Evolutionary conservation across 30 jellyfish, hydroid and myxozoan genomes (phyloP).

Genomic region (Chrysaora quinquecirrha): DNA sequence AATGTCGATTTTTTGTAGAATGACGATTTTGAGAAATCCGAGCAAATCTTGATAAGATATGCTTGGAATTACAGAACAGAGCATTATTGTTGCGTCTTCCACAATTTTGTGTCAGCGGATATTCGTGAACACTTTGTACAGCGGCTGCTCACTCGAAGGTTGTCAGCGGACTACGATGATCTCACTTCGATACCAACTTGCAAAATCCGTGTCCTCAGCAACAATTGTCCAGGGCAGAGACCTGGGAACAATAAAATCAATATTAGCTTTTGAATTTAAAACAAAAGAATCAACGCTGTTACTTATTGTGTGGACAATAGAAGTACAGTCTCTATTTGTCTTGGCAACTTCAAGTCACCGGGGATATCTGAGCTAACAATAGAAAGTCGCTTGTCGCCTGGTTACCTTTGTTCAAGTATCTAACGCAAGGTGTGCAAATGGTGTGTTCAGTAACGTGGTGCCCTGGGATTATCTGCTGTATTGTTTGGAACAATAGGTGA

Average conservation of each 20-base stretch:
- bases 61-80: conserved; percentile 68
- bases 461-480: conserved; percentile 55
- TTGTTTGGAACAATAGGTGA: conserved; percentile 41
- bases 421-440: conserved; percentile 68
- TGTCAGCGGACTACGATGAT: conserved; percentile 27
- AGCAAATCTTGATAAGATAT: conserved; percentile 44
- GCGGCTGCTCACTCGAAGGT: conserved; percentile 41
- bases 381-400: conserved; percentile 4
- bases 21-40: conserved; percentile 36
- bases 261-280: neutral
- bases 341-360: neutral
- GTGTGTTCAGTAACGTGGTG: conserved; percentile 62
- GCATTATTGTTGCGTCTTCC: conserved; percentile 70
- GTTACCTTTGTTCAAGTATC: conserved; percentile 47
- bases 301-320: neutral
- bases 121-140: conserved; percentile 48
- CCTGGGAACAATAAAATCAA: conserved; percentile 15
- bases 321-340: neutral
- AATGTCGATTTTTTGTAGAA: conserved; percentile 38
- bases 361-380: neutral
- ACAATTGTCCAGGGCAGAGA: conserved; percentile 21
- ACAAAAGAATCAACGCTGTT: neutral
- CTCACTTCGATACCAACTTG: neutral
- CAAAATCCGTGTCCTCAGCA: conserved; percentile 53
- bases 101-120: conserved; percentile 66